Conservation (phyloP, 2,888 invertebrate genomes). For the Melanostoma scalare region DNA sequence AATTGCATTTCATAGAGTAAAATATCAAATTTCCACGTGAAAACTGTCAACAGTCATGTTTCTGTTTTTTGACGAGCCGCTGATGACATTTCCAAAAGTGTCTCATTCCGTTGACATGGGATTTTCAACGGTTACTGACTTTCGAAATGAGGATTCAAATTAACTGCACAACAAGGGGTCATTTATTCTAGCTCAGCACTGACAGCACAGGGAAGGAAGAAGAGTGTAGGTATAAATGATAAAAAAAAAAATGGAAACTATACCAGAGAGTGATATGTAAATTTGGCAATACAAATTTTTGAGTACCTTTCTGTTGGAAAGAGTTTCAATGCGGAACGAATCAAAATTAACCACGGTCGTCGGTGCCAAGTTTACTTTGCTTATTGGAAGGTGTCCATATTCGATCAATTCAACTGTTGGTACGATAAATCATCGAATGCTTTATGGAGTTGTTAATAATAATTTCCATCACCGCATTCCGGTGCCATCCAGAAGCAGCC, state of each 20-base stretch:
- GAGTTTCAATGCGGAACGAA: constrained; percentile 71
- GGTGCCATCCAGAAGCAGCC: constrained; percentile 20
- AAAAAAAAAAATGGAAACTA: too few species aligned
- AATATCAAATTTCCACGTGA: constrained; percentile 72
- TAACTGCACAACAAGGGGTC: constrained; percentile 50
- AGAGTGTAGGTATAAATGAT: not conserved
- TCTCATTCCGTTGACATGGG: constrained; percentile 63
- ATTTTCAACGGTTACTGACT: constrained; percentile 67
- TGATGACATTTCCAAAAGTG: constrained; percentile 58
- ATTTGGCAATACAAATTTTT: constrained; percentile 41
- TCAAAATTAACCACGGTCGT: constrained; percentile 56
- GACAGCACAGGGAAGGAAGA: constrained; percentile 20
- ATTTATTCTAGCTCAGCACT: constrained; percentile 17
- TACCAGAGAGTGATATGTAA: constrained; percentile 52
- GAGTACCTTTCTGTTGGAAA: constrained; percentile 31
- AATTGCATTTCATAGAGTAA: constrained; percentile 48
- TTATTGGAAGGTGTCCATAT: constrained; percentile 11
- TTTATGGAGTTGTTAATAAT: constrained; percentile 69
- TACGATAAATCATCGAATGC: constrained; percentile 63
- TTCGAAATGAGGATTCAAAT: constrained; percentile 53
- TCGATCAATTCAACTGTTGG: constrained; percentile 42
- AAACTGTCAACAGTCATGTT: constrained; percentile 69
- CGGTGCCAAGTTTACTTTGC: constrained; percentile 51
- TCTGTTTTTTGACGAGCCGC: constrained; percentile 40
- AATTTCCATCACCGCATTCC: not conserved